Base-by-base conservation (phyloP, 37 sponge, comb jelly and placozoan species). In the Ephydatia muelleri region DNA sequence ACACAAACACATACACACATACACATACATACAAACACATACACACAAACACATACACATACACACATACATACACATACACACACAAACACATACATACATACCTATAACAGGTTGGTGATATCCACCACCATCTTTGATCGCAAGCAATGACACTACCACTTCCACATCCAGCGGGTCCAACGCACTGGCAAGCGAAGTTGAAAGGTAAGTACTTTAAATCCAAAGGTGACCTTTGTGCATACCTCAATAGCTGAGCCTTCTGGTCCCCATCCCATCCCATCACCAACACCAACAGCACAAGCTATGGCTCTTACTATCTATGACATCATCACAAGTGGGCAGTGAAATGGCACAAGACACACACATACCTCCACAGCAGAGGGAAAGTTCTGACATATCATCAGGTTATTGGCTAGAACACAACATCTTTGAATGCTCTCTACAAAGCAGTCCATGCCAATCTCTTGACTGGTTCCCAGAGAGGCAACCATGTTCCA, bases 351-450 rank as follows among this genome's bases (percentile, higher is more conserved):
- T 3, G 43, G 43, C 34, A 82, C 73, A 70, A 82, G 30, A 82
- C 48, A 82, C 73, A 82, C 72, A 71, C 72, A 71, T 28, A 71
- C 72, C 32, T 34, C 57, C 9, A 57, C 16, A 11, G 19, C 19
- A 21, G 57, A 1, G 1, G 1, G 57, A 57, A 21, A 57, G 28
- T n/a, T 14, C 57, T 57, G 57, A 5, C 57, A 21, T 57, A 21
- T 19, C 19, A 57, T 57, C 6, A 57, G 57, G 57, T 19, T 57
- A 14, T 57, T 57, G 57, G 57, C 57, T 11, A 57, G 57, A 21
- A 57, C 57, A 57, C 57, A 57, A 1, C 19, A 16, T 21, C 16
- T 57, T 57, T 11, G 6, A 1, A 57, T 57, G 57, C 57, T 57
- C 57, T 57, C 57, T 57, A 57, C 16, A 21, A 57, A 57, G 57